Conservation (phyloP, 1,140 invertebrate genomes). For the Olivierus martensii region DNA sequence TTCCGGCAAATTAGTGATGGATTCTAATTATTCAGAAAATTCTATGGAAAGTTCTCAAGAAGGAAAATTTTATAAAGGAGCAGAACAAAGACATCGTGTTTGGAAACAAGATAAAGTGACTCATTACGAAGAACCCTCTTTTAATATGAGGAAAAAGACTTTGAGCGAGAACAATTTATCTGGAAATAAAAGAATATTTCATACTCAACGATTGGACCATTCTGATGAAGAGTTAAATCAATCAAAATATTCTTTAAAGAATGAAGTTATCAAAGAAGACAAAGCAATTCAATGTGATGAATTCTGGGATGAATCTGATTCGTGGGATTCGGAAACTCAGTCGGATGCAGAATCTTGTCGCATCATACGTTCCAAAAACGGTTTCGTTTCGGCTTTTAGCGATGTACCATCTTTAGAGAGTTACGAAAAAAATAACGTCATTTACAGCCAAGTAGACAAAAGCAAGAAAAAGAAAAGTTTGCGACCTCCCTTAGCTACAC, state of each 20-base stretch:
- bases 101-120: too few species aligned
- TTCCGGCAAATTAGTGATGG: too few species aligned
- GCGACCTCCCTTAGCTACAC: too few species aligned
- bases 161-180: background rate
- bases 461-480: conserved; percentile 11
- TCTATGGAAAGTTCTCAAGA: too few species aligned
- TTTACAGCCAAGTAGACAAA: conserved; percentile 15
- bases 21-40: too few species aligned
- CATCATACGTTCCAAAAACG: conserved; percentile 12
- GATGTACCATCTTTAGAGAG: conserved; percentile 10
- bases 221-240: background rate
- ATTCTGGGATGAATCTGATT: background rate
- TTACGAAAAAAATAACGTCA: background rate
- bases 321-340: too few species aligned
- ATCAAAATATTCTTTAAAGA: background rate
- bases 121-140: too few species aligned
- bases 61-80: too few species aligned
- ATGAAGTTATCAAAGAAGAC: conserved; percentile 3
- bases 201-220: background rate
- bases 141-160: too few species aligned
- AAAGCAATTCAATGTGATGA: conserved; percentile 15
- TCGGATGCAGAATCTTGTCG: background rate
- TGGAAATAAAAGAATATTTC: background rate
- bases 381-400: conserved; percentile 13
- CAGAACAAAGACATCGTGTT: too few species aligned